phyloP scores from a whole-genome alignment of 2,888 invertebrate species.

The Pharmacophagus antenor region DNA sequence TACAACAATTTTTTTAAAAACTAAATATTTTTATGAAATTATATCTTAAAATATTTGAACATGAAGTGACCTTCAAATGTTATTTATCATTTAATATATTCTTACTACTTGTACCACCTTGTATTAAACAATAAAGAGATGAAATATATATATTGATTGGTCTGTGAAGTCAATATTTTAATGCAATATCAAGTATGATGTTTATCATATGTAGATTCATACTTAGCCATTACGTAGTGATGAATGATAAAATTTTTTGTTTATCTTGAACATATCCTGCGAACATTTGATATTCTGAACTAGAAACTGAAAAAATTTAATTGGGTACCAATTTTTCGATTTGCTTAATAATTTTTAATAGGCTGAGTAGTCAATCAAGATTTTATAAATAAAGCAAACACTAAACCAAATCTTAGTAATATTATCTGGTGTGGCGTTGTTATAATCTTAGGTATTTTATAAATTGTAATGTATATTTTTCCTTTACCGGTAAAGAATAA shows the following conservation, averaged over 20 bases:
- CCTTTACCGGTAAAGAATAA: no score
- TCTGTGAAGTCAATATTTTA: slow-evolving; percentile 1
- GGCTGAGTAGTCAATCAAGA: background rate
- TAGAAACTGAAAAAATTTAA: background rate
- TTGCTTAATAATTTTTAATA: no score
- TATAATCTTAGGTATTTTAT: no score
- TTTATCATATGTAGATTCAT: slow-evolving; percentile 1
- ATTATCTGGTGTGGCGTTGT: no score
- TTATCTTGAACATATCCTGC: background rate
- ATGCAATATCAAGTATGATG: background rate
- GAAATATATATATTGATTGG: background rate
- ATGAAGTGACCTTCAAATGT: no score
- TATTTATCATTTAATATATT: background rate
- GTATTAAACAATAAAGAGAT: background rate
- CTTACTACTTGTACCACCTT: background rate
- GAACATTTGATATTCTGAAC: background rate
- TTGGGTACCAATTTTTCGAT: no score
- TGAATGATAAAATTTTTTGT: background rate
- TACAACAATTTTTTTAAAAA: no score
- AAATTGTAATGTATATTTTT: no score
- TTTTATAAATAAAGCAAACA: background rate
- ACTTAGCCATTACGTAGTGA: background rate
- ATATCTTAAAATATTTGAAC: no score
- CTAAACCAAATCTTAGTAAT: background rate
- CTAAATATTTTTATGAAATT: no score